Percentiles rank a stretch among this genome's conserved stretches.
Evolutionary conservation across 1,140 invertebrate species (phyloP).

Genomic region (Drosophila malerkotliana): DNA sequence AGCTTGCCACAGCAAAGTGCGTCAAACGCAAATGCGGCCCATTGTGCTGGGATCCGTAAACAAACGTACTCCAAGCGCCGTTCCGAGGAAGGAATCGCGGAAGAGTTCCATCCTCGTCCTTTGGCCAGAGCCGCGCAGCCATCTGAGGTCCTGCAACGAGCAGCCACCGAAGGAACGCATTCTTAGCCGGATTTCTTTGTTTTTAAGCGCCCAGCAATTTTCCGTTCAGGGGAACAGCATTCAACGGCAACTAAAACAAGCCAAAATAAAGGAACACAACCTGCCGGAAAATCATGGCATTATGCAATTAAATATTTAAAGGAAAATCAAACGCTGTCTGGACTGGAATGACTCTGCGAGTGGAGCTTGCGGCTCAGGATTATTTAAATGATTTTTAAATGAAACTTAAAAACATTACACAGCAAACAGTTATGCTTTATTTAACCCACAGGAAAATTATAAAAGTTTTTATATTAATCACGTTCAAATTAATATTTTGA

Average conservation of each 20-base stretch:
- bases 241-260: slow-evolving; percentile 12
- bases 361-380: neutral
- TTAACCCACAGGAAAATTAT: too few relatives aligned
- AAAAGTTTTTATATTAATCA: too few relatives aligned
- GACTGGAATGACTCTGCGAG: neutral
- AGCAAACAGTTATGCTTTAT: too few relatives aligned
- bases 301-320: slow-evolving; percentile 80
- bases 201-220: slow-evolving; percentile 54
- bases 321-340: slow-evolving; percentile 43
- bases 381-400: neutral
- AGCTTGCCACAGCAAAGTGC: slow-evolving; percentile 60
- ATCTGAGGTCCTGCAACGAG: slow-evolving; percentile 63
- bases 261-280: slow-evolving; percentile 38
- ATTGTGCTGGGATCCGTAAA: slow-evolving; percentile 54
- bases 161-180: slow-evolving; percentile 12
- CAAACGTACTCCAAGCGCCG: slow-evolving; percentile 58
- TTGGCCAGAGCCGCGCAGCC: slow-evolving; percentile 22
- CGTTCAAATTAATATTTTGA: too few relatives aligned
- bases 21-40: slow-evolving; percentile 76
- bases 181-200: slow-evolving; percentile 18
- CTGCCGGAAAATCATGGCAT: slow-evolving; percentile 61
- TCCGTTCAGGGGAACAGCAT: slow-evolving; percentile 20
- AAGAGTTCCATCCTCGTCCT: neutral
- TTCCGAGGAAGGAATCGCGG: slow-evolving; percentile 7
- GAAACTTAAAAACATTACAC: too few relatives aligned